Percentiles rank a stretch among this genome's conserved stretches.
These are phyloP conservation scores for Propithecus deckenii DNA, from an alignment of 2,797 vertebrate genomes.

Conservation along the genomic window DNA sequence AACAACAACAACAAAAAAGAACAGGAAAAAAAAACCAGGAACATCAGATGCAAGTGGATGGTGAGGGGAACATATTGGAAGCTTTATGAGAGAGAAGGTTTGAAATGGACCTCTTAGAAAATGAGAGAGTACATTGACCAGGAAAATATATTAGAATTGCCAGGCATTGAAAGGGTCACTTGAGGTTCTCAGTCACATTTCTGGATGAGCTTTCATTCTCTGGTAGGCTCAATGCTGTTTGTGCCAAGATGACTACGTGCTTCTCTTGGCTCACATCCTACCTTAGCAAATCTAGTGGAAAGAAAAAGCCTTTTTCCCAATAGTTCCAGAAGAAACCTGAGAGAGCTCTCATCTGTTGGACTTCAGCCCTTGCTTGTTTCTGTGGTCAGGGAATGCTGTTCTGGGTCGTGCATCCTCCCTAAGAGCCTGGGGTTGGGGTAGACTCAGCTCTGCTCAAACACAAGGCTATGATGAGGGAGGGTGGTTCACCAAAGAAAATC, in stretches of 20 bases:
- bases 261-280: not conserved
- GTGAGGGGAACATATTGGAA: not conserved
- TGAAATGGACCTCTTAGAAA: not conserved
- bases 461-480: not conserved
- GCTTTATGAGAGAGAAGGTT: not conserved
- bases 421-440: not conserved
- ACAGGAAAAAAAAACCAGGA: not conserved
- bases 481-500: not conserved
- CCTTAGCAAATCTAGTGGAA: not conserved
- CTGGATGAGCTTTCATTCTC: not conserved
- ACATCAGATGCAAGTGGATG: not conserved
- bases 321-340: not conserved
- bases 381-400: not conserved
- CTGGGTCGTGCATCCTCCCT: not conserved
- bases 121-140: not conserved
- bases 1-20: too few relatives aligned
- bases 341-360: not conserved
- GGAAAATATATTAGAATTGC: not conserved
- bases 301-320: not conserved
- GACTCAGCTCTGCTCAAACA: not conserved
- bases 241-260: not conserved
- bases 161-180: not conserved
- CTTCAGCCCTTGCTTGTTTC: not conserved
- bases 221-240: not conserved
- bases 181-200: not conserved